Percentiles rank a stretch among this genome's conserved stretches.
phyloP scores from a whole-genome alignment of 2,888 invertebrate species.

The Laothoe populi region DNA sequence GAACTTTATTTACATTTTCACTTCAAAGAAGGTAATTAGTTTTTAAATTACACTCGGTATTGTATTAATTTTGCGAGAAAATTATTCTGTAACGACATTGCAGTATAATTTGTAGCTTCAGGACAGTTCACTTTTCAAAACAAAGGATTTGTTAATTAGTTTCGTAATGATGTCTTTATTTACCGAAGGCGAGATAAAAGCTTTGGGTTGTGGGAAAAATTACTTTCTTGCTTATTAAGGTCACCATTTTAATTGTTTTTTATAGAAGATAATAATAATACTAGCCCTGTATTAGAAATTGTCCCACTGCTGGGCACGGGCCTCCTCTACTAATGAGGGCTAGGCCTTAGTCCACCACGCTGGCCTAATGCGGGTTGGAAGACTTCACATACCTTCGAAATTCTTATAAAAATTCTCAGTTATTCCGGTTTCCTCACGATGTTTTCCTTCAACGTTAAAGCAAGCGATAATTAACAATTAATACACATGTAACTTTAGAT shows the following conservation, averaged over 20 bases:
- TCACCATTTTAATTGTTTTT: background rate
- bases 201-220: constrained; percentile 18
- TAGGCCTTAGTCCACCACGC: too few species aligned
- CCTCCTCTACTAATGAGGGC: too few species aligned
- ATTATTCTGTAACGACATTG: constrained; percentile 37
- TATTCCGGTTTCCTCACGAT: too few species aligned
- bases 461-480: too few species aligned
- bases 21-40: constrained; percentile 66
- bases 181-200: constrained; percentile 14
- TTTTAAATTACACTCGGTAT: constrained; percentile 55
- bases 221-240: constrained; percentile 27
- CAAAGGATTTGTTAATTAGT: constrained; percentile 27
- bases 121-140: constrained; percentile 23
- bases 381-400: too few species aligned
- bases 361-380: too few species aligned
- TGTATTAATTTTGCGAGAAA: constrained; percentile 37
- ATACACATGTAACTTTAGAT: too few species aligned
- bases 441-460: too few species aligned
- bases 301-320: too few species aligned
- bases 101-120: constrained; percentile 25
- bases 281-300: too few species aligned
- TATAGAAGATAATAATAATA: background rate
- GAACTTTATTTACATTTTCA: constrained; percentile 66
- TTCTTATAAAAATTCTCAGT: too few species aligned
- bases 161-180: constrained; percentile 26